Evolutionary conservation across 2,888 invertebrate species (phyloP), one percentile per base, ranked within the genome.

Genomic region (Parnassius apollo): DNA sequence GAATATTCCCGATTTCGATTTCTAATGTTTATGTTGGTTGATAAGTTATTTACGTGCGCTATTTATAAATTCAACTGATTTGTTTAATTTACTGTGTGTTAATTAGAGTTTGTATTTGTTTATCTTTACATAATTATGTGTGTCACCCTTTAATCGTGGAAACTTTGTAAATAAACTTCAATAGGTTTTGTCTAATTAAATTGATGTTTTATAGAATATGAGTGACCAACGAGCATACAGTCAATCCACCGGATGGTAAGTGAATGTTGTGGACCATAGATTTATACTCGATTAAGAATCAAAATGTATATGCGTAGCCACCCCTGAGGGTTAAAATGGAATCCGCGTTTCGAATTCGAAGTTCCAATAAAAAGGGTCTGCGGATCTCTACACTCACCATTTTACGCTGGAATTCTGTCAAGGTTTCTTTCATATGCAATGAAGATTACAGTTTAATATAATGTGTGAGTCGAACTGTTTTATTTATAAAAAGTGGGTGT

Each of bases 61-160:
- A 49, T 62, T 59, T 57, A 60, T 57, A 44, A 64, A 57, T 64
- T 64, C 13, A 59, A 59, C 44, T 57, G 57, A 48, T 46, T 25
- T 56, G 22, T 54, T 62, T 58, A 49, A 48, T 53, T 52, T 57
- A 64, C 57, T 42, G 25, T 53, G 57, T 57, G 42, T 51, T 60
- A 49, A 60, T 57, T 44, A 53, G 13, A 57, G 44, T 57, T 60
- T 59, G 13, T 51, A 22, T 46, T 58, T 54, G 18, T 54, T 55
- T 55, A 22, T 55, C 50, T 54, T 63, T 60, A 57, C 59, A 54
- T 56, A 50, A 55, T 56, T 50, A 56, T 50, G 55, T 52, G 12
- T 59, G n/a, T 61, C 18, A 62, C 42, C 9, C 42, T 49, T 45
- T 49, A 49, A 49, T 9, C 3, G 49, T 49, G 1, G 9, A 48